Evolutionary conservation across 2,797 vertebrate species (phyloP).

Genomic region (Centroberyx gerrardi): DNA sequence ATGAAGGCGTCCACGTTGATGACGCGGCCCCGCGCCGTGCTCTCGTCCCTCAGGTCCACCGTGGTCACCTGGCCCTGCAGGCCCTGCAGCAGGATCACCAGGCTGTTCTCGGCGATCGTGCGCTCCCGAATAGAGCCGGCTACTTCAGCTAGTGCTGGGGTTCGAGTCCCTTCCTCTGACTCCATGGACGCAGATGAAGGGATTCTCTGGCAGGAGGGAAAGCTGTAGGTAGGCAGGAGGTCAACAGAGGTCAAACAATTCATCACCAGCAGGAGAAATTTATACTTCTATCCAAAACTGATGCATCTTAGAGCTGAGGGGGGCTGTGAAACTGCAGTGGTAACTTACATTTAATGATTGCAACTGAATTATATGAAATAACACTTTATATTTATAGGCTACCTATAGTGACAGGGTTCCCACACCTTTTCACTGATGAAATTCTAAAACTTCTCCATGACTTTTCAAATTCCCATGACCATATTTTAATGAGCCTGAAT

Average conservation of each 20-base stretch:
- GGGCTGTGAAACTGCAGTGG: not conserved
- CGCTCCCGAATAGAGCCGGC: conserved; percentile 93
- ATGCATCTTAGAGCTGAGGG: too few species aligned
- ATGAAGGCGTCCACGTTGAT: conserved; percentile 96
- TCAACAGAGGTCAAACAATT: not conserved
- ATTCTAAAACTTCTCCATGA: too few species aligned
- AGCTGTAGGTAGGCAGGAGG: conserved; percentile 19
- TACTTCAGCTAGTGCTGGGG: conserved; percentile 72
- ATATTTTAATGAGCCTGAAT: too few species aligned
- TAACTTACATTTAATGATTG: too few species aligned
- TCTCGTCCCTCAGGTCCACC: conserved; percentile 94
- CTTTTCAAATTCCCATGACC: too few species aligned
- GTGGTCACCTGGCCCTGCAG: conserved; percentile 91
- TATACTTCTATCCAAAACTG: too few species aligned
- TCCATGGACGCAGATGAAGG: conserved; percentile 50
- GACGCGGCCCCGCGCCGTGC: conserved; percentile 87
- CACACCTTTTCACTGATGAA: too few species aligned
- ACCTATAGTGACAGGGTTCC: too few species aligned
- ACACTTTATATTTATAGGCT: too few species aligned
- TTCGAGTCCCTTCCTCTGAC: not conserved
- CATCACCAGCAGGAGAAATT: not conserved
- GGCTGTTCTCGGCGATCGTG: conserved; percentile 95
- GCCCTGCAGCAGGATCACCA: conserved; percentile 95
- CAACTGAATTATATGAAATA: too few species aligned
- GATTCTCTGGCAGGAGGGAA: not conserved